Conservation (phyloP, 2,797 vertebrate genomes). For the Tragelaphus eurycerus region DNA sequence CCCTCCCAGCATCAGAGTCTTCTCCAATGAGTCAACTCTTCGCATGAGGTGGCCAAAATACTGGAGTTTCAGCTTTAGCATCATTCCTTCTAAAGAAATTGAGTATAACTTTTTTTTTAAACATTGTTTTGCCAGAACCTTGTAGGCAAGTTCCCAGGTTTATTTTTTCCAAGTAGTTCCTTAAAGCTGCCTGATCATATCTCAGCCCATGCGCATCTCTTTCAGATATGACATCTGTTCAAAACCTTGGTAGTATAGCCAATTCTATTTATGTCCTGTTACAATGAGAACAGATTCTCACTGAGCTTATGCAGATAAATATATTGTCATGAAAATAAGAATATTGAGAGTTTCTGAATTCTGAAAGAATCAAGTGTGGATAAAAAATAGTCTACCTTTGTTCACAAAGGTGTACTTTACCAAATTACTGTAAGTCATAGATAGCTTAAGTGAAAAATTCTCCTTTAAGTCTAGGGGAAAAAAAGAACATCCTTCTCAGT, state of each 20-base stretch:
- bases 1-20: no score
- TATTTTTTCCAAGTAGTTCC: neutral
- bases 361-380: neutral
- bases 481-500: neutral
- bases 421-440: neutral
- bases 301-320: neutral
- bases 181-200: neutral
- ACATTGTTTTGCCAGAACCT: neutral
- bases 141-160: neutral
- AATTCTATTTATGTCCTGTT: neutral
- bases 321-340: neutral
- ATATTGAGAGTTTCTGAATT: neutral
- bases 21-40: no score
- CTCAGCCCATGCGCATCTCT: neutral
- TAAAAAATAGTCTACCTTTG: neutral
- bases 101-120: neutral
- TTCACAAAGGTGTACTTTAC: neutral
- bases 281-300: neutral
- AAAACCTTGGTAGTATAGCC: neutral
- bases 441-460: neutral
- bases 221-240: neutral
- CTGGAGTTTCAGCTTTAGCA: no score
- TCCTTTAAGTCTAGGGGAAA: neutral
- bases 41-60: no score
- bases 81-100: no score